Percentiles rank a stretch among this genome's conserved stretches.
These are phyloP conservation scores for Drosophila teissieri DNA, from an alignment of 1,140 invertebrate species.

Conservation along the genomic window DNA sequence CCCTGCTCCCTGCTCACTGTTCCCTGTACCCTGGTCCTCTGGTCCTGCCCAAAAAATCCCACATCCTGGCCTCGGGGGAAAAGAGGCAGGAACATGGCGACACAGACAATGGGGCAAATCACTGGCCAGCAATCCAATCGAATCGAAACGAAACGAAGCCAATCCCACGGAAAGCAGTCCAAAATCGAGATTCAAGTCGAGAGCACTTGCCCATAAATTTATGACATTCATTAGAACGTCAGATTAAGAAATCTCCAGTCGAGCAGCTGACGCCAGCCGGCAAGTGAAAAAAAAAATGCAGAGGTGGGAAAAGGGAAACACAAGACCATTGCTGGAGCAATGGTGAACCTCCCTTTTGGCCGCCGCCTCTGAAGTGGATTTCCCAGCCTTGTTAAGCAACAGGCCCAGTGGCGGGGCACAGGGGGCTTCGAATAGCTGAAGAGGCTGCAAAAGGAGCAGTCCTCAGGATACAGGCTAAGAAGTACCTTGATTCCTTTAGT, in stretches of 20 bases:
- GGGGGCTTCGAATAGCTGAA: not conserved
- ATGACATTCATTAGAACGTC: constrained; percentile 84
- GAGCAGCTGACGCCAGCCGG: constrained; percentile 76
- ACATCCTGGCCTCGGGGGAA: constrained; percentile 32
- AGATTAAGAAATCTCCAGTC: constrained; percentile 78
- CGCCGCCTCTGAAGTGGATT: constrained; percentile 6
- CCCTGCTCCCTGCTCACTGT: no score
- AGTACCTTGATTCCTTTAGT: not conserved
- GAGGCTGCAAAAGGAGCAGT: not conserved
- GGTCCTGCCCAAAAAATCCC: constrained; percentile 18
- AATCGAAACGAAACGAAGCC: constrained; percentile 57
- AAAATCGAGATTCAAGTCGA: constrained; percentile 17
- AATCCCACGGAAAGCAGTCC: constrained; percentile 30
- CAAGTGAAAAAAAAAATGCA: not conserved
- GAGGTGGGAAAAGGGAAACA: constrained; percentile 3
- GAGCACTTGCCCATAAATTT: constrained; percentile 80
- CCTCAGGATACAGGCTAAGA: constrained; percentile 8
- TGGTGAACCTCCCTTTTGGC: no score
- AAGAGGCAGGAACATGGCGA: constrained; percentile 3
- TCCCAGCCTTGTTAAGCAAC: constrained; percentile 23
- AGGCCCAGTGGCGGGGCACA: constrained; percentile 4
- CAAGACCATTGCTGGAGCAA: constrained; percentile 5
- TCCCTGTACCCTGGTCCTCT: no score
- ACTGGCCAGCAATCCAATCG: constrained; percentile 42
- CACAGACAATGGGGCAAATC: constrained; percentile 65